These are phyloP conservation scores for Psilanteris sp. DNA, from an alignment of 1,140 invertebrate species.

Conservation along the genomic window DNA sequence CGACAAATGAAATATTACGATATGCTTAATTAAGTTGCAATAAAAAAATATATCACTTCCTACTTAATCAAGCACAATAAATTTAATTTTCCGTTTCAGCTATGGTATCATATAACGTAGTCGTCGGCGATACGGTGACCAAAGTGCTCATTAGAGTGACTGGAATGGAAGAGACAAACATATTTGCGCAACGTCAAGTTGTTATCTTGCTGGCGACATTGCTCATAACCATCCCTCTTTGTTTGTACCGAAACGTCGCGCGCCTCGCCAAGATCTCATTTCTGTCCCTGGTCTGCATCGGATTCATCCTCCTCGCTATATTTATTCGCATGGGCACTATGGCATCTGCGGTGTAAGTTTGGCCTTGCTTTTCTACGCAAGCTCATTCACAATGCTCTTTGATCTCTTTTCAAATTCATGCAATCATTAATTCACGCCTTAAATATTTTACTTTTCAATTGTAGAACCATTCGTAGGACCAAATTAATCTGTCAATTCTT, in stretches of 20 bases:
- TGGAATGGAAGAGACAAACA: conserved; percentile 79
- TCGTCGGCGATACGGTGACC: conserved; percentile 93
- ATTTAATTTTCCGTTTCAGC: conserved; percentile 80
- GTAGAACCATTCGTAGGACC: too few species aligned
- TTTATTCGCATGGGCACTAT: conserved; percentile 83
- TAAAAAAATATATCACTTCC: too few species aligned
- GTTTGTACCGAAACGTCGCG: conserved; percentile 90
- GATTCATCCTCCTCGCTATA: conserved; percentile 87
- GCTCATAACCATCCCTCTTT: conserved; percentile 89
- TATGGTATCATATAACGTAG: conserved; percentile 95
- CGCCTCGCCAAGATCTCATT: conserved; percentile 89
- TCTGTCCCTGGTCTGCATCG: conserved; percentile 87
- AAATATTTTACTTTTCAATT: too few species aligned
- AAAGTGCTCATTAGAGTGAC: conserved; percentile 88
- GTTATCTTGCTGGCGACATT: conserved; percentile 89
- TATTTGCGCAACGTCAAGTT: conserved; percentile 85
- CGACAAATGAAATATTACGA: too few species aligned
- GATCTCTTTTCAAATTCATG: too few species aligned
- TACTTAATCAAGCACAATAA: conserved; percentile 2
- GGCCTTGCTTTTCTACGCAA: conserved; percentile 4
- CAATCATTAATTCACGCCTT: too few species aligned
- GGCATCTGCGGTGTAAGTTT: conserved; percentile 83
- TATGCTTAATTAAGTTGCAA: too few species aligned
- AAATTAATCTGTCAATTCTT: too few species aligned
- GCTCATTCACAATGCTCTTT: too few species aligned